phyloP scores from a whole-genome alignment of 1,140 invertebrate species.

The Diuraphis noxia region DNA sequence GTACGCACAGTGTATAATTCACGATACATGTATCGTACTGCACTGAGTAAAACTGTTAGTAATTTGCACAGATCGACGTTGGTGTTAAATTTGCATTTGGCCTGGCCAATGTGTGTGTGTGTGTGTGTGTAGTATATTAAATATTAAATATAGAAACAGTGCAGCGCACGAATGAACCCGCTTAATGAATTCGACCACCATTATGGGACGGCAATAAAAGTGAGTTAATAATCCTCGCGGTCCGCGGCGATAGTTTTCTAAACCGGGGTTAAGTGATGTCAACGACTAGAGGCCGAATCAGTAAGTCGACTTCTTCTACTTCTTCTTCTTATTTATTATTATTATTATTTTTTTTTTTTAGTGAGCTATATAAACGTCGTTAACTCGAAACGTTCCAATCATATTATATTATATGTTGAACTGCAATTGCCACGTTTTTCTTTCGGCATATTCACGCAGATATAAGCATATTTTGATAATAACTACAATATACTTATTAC shows the following conservation, averaged over 20 bases:
- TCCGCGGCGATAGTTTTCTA: conserved; percentile 46
- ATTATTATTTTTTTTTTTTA: background rate
- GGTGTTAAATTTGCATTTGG: background rate
- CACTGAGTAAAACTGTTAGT: background rate
- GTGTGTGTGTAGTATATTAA: background rate
- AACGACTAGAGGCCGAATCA: conserved; percentile 54
- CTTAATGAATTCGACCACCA: conserved; percentile 52
- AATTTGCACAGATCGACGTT: background rate
- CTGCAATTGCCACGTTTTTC: background rate
- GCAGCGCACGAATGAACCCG: conserved; percentile 26
- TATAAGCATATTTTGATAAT: background rate
- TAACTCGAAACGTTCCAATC: conserved; percentile 11
- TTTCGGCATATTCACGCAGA: background rate
- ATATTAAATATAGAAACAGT: background rate
- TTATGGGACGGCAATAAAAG: conserved; percentile 50
- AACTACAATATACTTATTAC: background rate
- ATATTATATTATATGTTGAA: background rate
- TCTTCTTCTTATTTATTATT: background rate
- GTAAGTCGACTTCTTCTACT: background rate
- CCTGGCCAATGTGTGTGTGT: background rate
- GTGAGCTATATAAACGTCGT: background rate
- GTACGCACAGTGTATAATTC: no score
- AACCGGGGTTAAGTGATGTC: conserved; percentile 54
- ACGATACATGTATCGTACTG: background rate
- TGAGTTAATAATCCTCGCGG: conserved; percentile 53